Conservation (phyloP, 2,888 invertebrate species). For the Leucophenga montana region DNA sequence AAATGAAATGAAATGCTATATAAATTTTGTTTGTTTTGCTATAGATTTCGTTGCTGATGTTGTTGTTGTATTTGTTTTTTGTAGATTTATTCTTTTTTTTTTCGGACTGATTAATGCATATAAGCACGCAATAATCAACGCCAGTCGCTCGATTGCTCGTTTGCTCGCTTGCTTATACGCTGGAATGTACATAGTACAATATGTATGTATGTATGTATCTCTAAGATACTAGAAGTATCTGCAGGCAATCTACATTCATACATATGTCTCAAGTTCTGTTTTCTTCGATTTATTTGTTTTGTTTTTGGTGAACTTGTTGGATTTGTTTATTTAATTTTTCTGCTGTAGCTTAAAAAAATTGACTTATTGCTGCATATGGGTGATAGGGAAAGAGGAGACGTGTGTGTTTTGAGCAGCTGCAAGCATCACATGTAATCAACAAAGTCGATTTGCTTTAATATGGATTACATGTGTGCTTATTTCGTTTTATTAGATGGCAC, state of each 20-base stretch:
- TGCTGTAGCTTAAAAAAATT: no score
- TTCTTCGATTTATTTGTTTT: not conserved
- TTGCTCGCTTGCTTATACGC: no score
- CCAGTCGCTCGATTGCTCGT: not conserved
- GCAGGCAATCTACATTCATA: not conserved
- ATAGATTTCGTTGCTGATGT: conserved; percentile 13
- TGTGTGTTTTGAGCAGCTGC: not conserved
- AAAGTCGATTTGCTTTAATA: conserved; percentile 12
- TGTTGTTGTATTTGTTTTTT: conserved; percentile 11
- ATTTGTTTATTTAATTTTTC: conserved; percentile 18
- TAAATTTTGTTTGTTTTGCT: conserved; percentile 21
- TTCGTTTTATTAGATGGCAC: no score
- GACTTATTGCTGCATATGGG: no score
- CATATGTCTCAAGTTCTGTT: not conserved
- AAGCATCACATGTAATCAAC: not conserved
- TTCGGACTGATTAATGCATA: conserved; percentile 27
- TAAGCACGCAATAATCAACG: conserved; percentile 18
- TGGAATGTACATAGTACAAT: no score
- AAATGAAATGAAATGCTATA: conserved; percentile 11
- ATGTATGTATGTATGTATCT: no score
- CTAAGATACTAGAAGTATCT: no score
- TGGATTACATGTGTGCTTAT: not conserved
- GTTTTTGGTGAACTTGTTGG: conserved; percentile 10
- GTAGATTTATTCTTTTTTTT: not conserved
- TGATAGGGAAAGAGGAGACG: not conserved